Conservation (phyloP, 2,797 vertebrate genomes). For the Alectoris magna region DNA sequence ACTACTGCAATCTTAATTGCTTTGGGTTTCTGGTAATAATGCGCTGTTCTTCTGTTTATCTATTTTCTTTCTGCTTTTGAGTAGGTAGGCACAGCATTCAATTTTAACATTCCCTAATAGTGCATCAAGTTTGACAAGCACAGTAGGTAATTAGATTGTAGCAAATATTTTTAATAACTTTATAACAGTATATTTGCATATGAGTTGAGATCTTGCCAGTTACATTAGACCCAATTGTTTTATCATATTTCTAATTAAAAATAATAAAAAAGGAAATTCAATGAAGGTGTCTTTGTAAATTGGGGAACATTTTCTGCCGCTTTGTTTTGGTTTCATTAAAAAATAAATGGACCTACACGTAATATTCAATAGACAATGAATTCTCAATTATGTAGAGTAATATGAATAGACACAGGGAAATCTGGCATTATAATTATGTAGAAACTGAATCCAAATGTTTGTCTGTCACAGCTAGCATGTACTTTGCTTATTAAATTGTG, state of each 20-base stretch:
- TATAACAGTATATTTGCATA: neutral
- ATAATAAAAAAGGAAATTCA: neutral
- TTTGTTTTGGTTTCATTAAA: constrained; percentile 18
- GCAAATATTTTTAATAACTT: constrained; percentile 23
- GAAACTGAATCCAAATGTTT: neutral
- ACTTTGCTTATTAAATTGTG: neutral
- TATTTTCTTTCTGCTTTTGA: neutral
- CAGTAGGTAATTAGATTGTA: neutral
- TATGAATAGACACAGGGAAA: neutral
- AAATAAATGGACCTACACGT: neutral
- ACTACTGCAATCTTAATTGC: neutral
- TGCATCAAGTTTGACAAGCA: neutral
- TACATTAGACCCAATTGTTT: neutral
- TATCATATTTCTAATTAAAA: constrained; percentile 15
- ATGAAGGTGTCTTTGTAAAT: neutral
- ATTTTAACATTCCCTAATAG: neutral
- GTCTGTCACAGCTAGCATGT: neutral
- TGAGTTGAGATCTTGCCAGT: neutral
- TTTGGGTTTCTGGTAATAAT: neutral
- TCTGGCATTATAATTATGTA: neutral
- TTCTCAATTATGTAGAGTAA: neutral
- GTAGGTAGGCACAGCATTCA: neutral
- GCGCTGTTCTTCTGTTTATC: neutral
- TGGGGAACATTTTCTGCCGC: neutral
- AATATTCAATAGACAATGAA: neutral